phyloP scores from a whole-genome alignment of 2,888 invertebrate genomes.

The Drosophila flavopinicola region DNA sequence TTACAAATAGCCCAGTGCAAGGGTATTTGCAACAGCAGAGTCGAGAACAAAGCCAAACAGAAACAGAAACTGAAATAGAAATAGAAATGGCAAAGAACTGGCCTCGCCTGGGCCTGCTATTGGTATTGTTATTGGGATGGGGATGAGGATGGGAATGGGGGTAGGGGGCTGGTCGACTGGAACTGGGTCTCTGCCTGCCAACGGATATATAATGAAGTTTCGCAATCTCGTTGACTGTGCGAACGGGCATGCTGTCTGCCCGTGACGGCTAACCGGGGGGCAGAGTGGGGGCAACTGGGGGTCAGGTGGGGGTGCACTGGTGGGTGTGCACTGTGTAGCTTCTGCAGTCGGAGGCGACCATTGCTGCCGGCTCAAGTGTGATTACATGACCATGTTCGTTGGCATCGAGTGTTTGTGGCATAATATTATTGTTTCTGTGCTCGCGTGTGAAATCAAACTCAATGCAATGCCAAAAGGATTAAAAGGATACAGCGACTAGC shows the following conservation, averaged over 20 bases:
- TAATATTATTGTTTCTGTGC: slow-evolving; percentile 81
- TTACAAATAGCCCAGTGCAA: background rate
- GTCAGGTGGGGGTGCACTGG: slow-evolving; percentile 4
- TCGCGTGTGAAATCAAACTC: slow-evolving; percentile 79
- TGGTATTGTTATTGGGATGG: slow-evolving; percentile 8
- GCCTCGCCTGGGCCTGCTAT: slow-evolving; percentile 15
- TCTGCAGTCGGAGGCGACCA: slow-evolving; percentile 21
- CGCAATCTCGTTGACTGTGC: slow-evolving; percentile 70
- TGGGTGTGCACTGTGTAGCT: too few relatives aligned
- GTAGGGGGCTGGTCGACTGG: background rate
- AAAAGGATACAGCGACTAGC: slow-evolving; percentile 67
- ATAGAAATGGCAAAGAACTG: slow-evolving; percentile 70
- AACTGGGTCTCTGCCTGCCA: slow-evolving; percentile 44
- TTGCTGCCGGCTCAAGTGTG: slow-evolving; percentile 75
- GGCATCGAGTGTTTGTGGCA: slow-evolving; percentile 77
- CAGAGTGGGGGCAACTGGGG: background rate
- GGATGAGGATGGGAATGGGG: background rate
- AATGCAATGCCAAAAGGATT: slow-evolving; percentile 78
- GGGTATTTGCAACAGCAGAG: slow-evolving; percentile 10
- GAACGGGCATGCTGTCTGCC: slow-evolving; percentile 40
- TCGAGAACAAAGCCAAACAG: slow-evolving; percentile 65
- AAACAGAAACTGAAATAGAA: slow-evolving; percentile 52
- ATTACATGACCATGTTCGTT: slow-evolving; percentile 78
- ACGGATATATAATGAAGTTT: slow-evolving; percentile 76
- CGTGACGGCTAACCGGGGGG: slow-evolving; percentile 34